These are phyloP conservation scores for Chloroclystis v-ata DNA, from an alignment of 2,888 invertebrate genomes.

Conservation along the genomic window DNA sequence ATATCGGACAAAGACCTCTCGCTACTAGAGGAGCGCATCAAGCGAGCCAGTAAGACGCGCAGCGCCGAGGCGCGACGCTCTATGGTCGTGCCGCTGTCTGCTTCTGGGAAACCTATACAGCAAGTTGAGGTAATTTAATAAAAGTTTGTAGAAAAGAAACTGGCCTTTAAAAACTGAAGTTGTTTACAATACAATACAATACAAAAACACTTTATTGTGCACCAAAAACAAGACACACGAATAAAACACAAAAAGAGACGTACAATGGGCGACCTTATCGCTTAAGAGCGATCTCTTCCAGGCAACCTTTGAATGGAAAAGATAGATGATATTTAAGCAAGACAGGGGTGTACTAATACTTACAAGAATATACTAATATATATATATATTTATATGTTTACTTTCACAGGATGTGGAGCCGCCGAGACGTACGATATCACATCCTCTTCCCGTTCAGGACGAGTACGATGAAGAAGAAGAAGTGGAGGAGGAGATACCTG, in stretches of 20 bases:
- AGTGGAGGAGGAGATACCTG: conserved; percentile 49
- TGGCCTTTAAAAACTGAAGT: too few relatives aligned
- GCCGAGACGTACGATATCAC: conserved; percentile 44
- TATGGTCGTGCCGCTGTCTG: conserved; percentile 66
- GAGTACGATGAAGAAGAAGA: conserved; percentile 61
- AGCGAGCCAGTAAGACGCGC: conserved; percentile 86
- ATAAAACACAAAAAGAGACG: too few relatives aligned
- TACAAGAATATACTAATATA: too few relatives aligned
- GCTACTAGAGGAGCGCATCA: conserved; percentile 96
- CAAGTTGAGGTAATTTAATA: conserved; percentile 44
- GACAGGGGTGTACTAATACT: too few relatives aligned
- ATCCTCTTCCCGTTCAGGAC: conserved; percentile 45
- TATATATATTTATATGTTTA: not conserved
- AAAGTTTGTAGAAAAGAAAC: not conserved
- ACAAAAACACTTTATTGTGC: too few relatives aligned
- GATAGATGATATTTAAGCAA: too few relatives aligned
- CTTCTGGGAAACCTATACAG: conserved; percentile 58
- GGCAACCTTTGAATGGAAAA: too few relatives aligned
- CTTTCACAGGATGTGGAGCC: conserved; percentile 33
- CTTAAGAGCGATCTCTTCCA: too few relatives aligned
- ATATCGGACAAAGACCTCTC: conserved; percentile 96
- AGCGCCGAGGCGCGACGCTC: conserved; percentile 72
- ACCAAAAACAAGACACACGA: too few relatives aligned
- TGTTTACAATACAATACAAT: too few relatives aligned
- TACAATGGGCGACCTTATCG: too few relatives aligned